Conservation (phyloP, 2,888 invertebrate genomes). For the Crepidodera aurea region DNA sequence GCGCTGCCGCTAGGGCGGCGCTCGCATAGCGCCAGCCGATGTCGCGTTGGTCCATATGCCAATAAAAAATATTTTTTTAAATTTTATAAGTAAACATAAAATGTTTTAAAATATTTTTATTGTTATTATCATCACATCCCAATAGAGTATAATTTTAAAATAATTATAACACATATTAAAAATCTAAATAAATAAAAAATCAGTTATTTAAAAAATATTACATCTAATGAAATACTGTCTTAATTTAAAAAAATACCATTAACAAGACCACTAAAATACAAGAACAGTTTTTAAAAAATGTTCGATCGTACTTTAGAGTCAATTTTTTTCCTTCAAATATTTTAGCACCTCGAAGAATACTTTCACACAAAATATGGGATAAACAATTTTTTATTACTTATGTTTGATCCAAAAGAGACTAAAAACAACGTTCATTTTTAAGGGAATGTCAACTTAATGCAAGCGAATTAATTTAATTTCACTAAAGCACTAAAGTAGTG, state of each 20-base stretch:
- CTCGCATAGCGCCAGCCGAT: too few species aligned
- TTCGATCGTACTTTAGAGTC: slow-evolving; percentile 17
- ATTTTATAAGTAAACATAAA: too few species aligned
- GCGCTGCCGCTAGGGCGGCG: too few species aligned
- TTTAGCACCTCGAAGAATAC: not conserved
- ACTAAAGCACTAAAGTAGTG: too few species aligned
- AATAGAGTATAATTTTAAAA: too few species aligned
- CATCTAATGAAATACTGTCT: not conserved
- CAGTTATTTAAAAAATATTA: not conserved
- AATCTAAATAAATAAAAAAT: not conserved
- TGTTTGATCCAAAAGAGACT: not conserved
- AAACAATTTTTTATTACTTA: not conserved
- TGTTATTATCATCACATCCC: too few species aligned
- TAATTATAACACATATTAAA: not conserved
- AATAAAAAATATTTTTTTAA: too few species aligned
- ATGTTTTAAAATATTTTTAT: too few species aligned
- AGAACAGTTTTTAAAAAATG: slow-evolving; percentile 20
- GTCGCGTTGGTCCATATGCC: too few species aligned
- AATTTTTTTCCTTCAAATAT: not conserved
- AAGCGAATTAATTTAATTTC: too few species aligned
- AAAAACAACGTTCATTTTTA: too few species aligned
- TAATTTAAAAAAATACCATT: not conserved
- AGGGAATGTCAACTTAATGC: too few species aligned
- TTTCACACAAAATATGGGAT: not conserved
- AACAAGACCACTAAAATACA: slow-evolving; percentile 2